These are phyloP conservation scores for Plumapathes pennacea DNA, from an alignment of 92 coral and sea anemone species.

Conservation along the genomic window DNA sequence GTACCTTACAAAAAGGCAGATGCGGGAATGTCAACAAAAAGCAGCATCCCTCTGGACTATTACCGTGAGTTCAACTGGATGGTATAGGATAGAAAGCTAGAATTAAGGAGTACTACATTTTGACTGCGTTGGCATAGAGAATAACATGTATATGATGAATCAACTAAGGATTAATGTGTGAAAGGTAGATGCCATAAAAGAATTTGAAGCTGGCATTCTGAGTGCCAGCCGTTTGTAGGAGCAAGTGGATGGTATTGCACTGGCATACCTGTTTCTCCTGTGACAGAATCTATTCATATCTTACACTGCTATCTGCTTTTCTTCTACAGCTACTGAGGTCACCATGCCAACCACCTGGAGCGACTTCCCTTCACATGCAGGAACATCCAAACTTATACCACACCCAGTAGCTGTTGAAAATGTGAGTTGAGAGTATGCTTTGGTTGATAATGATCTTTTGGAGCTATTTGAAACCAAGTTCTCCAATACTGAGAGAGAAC, in stretches of 20 bases:
- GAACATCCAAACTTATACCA: constrained; percentile 67
- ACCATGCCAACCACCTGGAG: constrained; percentile 86
- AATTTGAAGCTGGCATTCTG: too few species aligned
- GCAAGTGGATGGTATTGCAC: too few species aligned
- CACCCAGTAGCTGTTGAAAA: constrained; percentile 76
- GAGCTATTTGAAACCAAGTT: too few species aligned
- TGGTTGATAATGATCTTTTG: neutral
- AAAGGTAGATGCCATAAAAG: too few species aligned
- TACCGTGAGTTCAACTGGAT: constrained; percentile 61
- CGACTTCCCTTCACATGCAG: constrained; percentile 80
- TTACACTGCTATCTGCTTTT: neutral
- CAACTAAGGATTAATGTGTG: too few species aligned
- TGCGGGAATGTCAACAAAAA: constrained; percentile 63
- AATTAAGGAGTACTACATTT: too few species aligned
- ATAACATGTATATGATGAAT: too few species aligned
- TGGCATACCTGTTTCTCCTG: too few species aligned
- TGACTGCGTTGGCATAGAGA: too few species aligned
- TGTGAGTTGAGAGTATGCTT: constrained; percentile 40
- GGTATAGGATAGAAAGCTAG: too few species aligned
- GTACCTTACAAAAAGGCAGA: constrained; percentile 49
- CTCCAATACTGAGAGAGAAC: neutral
- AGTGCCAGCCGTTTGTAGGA: too few species aligned
- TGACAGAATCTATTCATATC: too few species aligned
- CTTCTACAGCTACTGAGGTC: constrained; percentile 55
- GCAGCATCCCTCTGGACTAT: constrained; percentile 85